These are phyloP conservation scores for Osmerus mordax DNA, from an alignment of 2,113 vertebrate genomes.

Conservation along the genomic window DNA sequence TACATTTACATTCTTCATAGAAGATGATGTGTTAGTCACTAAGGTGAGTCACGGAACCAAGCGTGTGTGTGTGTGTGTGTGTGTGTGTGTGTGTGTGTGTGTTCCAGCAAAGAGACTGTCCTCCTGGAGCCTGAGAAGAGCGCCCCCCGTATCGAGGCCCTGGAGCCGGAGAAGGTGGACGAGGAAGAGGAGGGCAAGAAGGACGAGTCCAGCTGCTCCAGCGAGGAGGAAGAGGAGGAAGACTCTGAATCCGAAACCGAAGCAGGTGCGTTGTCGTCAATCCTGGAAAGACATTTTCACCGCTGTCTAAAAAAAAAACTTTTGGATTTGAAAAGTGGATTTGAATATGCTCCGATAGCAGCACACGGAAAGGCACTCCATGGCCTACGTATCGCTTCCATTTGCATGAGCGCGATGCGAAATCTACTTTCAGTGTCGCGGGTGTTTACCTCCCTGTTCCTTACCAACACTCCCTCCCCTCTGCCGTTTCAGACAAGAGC, in stretches of 20 bases:
- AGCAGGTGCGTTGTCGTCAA: constrained; percentile 73
- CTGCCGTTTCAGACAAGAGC: constrained; percentile 79
- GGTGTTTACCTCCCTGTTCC: background rate
- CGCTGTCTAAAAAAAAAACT: too few relatives aligned
- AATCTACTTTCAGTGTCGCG: constrained; percentile 12
- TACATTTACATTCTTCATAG: too few relatives aligned
- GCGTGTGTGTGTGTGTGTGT: constrained; percentile 13
- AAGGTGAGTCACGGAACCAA: background rate
- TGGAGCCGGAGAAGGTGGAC: constrained; percentile 93
- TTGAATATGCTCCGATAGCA: background rate
- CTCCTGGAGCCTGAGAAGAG: constrained; percentile 92
- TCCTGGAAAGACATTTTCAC: background rate
- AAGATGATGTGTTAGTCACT: background rate
- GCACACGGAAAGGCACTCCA: background rate
- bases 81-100: constrained; percentile 11
- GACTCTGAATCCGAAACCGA: constrained; percentile 97
- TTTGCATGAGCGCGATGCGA: too few relatives aligned
- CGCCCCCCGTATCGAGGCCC: constrained; percentile 85
- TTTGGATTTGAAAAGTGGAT: too few relatives aligned
- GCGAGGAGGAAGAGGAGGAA: constrained; percentile 97
- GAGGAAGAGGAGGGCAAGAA: constrained; percentile 94
- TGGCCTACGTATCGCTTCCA: too few relatives aligned
- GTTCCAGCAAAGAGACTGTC: constrained; percentile 87
- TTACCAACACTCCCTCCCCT: constrained; percentile 15
- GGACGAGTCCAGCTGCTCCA: constrained; percentile 98